These are phyloP conservation scores for Synergus gifuensis DNA, from an alignment of 2,888 invertebrate genomes.

Conservation along the genomic window DNA sequence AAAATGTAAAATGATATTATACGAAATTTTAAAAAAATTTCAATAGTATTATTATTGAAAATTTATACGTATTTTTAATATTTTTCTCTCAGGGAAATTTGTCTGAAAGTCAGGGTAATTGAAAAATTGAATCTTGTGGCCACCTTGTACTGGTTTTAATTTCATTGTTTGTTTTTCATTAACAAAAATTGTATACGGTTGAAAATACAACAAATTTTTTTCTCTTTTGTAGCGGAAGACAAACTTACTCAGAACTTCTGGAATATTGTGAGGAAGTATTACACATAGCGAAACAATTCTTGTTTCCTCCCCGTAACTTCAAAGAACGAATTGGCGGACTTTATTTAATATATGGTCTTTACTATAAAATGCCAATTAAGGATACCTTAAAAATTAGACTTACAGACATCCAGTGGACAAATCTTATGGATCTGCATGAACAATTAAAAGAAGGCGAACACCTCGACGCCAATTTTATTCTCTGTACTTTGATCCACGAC, in stretches of 20 bases:
- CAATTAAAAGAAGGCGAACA: constrained; percentile 69
- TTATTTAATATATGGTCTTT: constrained; percentile 72
- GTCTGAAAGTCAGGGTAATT: too few species aligned
- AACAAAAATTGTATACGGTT: too few species aligned
- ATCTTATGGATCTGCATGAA: constrained; percentile 64
- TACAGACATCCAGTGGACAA: constrained; percentile 67
- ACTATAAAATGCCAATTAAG: constrained; percentile 70
- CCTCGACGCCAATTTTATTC: constrained; percentile 72
- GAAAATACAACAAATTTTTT: background rate
- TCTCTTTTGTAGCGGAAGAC: constrained; percentile 61
- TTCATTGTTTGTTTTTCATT: too few species aligned
- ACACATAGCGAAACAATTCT: constrained; percentile 67
- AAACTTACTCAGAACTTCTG: constrained; percentile 62
- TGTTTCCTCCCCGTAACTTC: constrained; percentile 61
- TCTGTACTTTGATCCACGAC: constrained; percentile 68
- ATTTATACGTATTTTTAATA: too few species aligned
- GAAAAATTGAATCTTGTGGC: too few species aligned
- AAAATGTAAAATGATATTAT: too few species aligned
- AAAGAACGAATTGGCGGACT: constrained; percentile 70
- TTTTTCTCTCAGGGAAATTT: too few species aligned
- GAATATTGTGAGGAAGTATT: constrained; percentile 73
- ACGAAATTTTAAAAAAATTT: too few species aligned
- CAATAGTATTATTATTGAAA: too few species aligned
- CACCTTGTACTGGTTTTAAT: too few species aligned
- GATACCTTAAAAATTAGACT: constrained; percentile 67